phyloP scores from a whole-genome alignment of 2,113 vertebrate genomes.

The Dissostichus mawsoni region DNA sequence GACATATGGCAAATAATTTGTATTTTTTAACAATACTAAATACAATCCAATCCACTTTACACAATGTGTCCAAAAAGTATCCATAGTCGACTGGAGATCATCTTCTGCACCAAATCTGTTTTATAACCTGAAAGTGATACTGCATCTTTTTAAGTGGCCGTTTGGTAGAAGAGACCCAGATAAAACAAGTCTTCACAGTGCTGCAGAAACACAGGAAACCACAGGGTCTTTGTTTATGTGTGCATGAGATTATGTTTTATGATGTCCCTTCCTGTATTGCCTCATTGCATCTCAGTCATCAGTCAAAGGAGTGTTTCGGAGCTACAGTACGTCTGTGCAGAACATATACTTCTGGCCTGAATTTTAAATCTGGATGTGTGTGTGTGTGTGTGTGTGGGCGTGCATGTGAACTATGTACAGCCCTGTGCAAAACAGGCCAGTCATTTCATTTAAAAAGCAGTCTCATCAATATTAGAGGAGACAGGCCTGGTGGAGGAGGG shows the following conservation, averaged over 20 bases:
- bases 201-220: slow-evolving; percentile 75
- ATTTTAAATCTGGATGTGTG: background rate
- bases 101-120: slow-evolving; percentile 7
- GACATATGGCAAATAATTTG: background rate
- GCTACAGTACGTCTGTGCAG: slow-evolving; percentile 8
- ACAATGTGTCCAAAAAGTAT: slow-evolving; percentile 8
- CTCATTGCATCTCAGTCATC: slow-evolving; percentile 16
- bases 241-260: slow-evolving; percentile 23
- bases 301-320: slow-evolving; percentile 10
- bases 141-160: slow-evolving; percentile 9
- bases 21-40: slow-evolving; percentile 20
- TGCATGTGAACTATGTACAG: background rate
- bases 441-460: slow-evolving; percentile 63
- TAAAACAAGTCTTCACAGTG: slow-evolving; percentile 8
- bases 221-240: slow-evolving; percentile 57
- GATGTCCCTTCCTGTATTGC: slow-evolving; percentile 63
- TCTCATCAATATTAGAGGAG: slow-evolving; percentile 77
- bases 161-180: slow-evolving; percentile 11
- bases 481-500: slow-evolving; percentile 20
- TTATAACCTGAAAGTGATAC: background rate
- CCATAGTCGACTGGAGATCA: background rate
- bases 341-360: slow-evolving; percentile 1
- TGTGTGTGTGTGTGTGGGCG: background rate
- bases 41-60: background rate
- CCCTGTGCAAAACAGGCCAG: slow-evolving; percentile 53